These are phyloP conservation scores for Nettapus auritus DNA, from an alignment of 2,113 vertebrate species.

Conservation along the genomic window DNA sequence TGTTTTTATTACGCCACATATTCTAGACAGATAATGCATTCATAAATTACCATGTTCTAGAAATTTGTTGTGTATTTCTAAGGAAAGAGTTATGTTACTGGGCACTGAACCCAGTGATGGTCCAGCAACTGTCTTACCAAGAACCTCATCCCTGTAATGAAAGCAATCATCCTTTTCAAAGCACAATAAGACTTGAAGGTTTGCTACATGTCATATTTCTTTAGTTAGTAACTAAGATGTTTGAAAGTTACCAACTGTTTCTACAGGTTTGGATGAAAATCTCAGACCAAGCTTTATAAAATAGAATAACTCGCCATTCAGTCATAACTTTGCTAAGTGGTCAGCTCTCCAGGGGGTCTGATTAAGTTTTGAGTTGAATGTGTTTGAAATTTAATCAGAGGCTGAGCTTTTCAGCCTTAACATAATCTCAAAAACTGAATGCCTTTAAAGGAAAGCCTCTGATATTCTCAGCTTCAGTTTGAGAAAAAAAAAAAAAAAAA, in stretches of 20 bases:
- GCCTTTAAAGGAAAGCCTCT: background rate
- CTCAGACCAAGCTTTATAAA: background rate
- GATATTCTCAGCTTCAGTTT: background rate
- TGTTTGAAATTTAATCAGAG: background rate
- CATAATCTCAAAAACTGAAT: background rate
- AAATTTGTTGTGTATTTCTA: background rate
- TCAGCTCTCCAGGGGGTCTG: background rate
- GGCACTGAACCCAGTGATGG: background rate
- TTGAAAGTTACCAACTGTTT: background rate
- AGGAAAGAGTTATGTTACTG: background rate
- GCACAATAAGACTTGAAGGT: background rate
- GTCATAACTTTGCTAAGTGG: background rate
- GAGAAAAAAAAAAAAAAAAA: no score
- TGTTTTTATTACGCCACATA: constrained; percentile 21
- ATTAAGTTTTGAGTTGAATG: background rate
- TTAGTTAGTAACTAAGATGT: background rate
- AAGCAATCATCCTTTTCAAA: background rate
- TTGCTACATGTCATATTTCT: background rate
- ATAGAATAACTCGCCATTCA: background rate
- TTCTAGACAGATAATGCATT: constrained; percentile 1
- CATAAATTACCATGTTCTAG: constrained; percentile 29
- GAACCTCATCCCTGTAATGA: background rate
- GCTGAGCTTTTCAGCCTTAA: background rate
- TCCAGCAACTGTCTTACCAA: background rate
- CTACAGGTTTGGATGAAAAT: background rate